phyloP scores from a whole-genome alignment of 2,113 vertebrate genomes.

The Ochotona princeps region DNA sequence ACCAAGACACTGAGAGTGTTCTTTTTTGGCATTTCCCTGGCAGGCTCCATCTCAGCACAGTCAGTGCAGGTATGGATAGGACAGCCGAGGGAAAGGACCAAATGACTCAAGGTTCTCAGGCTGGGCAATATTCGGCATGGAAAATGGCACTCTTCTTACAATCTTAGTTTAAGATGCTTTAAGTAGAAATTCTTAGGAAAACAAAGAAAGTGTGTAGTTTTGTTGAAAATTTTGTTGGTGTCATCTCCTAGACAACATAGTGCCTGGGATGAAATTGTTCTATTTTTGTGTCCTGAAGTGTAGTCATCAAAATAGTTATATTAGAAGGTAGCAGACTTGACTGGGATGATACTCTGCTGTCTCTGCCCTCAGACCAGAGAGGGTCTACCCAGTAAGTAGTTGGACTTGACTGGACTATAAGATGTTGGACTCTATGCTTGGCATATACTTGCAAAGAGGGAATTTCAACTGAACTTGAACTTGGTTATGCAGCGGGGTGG shows the following conservation, averaged over 20 bases:
- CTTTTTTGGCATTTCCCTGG: background rate
- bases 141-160: background rate
- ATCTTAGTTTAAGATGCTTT: background rate
- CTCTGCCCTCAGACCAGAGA: no score
- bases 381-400: no score
- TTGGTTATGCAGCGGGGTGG: no score
- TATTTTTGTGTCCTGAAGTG: background rate
- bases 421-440: no score
- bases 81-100: background rate
- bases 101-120: background rate
- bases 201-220: background rate
- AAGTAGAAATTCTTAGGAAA: background rate
- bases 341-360: no score
- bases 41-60: background rate
- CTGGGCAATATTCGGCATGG: background rate
- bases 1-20: background rate
- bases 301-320: constrained; percentile 1
- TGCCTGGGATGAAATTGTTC: background rate
- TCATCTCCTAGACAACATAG: background rate
- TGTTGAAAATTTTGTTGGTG: background rate
- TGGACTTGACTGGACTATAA: no score
- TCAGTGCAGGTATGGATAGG: background rate
- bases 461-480: no score
- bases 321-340: background rate
- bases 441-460: no score